Conservation (phyloP, 2,113 vertebrate genomes). For the Protobothrops mucrosquamatus region DNA sequence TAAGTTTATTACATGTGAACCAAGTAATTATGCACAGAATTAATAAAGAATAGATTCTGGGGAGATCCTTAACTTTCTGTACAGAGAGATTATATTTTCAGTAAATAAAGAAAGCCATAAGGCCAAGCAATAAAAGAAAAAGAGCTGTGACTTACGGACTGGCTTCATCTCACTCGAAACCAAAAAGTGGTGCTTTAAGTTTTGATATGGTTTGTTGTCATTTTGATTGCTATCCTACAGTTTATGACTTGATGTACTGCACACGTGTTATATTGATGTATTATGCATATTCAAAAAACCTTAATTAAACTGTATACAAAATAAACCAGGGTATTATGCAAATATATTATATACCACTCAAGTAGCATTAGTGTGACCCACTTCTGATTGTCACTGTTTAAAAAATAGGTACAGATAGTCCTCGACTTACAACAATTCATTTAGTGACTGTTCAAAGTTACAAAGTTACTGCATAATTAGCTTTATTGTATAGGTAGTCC, state of each 20-base stretch:
- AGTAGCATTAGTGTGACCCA: not conserved
- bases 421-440: no score
- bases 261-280: not conserved
- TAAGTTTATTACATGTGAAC: not conserved
- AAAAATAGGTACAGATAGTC: not conserved
- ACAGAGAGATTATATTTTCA: not conserved
- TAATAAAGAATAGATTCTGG: not conserved
- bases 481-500: no score
- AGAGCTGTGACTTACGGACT: not conserved
- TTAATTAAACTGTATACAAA: not conserved
- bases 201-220: not conserved
- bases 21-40: not conserved
- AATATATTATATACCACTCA: not conserved
- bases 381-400: not conserved
- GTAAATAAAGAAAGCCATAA: not conserved
- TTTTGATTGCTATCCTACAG: not conserved
- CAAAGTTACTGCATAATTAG: no score
- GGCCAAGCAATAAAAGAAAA: not conserved
- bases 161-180: not conserved
- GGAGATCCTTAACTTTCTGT: not conserved
- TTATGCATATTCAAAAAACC: not conserved
- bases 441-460: no score
- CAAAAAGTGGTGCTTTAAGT: not conserved
- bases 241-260: not conserved
- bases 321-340: not conserved